Base-by-base conservation (phyloP, 2,888 invertebrate species). In the Stegophylla sp. region DNA sequence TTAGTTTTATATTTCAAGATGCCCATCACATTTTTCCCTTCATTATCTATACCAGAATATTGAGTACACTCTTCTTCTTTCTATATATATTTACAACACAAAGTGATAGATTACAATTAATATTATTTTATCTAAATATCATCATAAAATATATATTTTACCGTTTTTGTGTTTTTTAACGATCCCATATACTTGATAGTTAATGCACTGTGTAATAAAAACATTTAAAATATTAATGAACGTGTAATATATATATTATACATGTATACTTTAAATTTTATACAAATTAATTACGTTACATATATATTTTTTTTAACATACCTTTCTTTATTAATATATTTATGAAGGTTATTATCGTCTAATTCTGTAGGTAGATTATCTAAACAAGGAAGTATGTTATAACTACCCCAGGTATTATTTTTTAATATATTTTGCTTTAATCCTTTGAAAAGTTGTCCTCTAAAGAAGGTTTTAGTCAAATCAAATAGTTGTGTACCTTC, bases 1-100 rank as follows among this genome's bases (percentile, higher is more conserved):
- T 56, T 67, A 13, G 82, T 20, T n/a, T 82, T 81, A 20, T 82
- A 82, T 23, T 76, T 77, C 13, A 84, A 83, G 0, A 86, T 79
- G 5, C 85, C 85, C 84, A 85, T 85, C 12, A 85, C 82, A 67
- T 83, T 82, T 53, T 79, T 74, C 26, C 84, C 83, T 59, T 82
- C 66, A 26, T 82, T 74, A 26, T 81, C 74, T 10, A 83, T 67
- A 23, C 84, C 84, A 3, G 83, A 84, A 63, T 83, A 84, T 77
- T 84, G 84, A 13, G 83, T 48, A 28, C 79, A 56, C 17, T 53
- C 48, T 43, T 71, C 63, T 23, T 7, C 34, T 34, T 34, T 82
- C 67, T 61, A 59, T 51, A 82, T 83, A 43, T 13, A 76, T 64
- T 28, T 63, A 63, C 5, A 59, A 61, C 26, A 34, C 17, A 17